Evolutionary conservation across 2,888 invertebrate species (phyloP).

Genomic region (Petrophora chlorosata): DNA sequence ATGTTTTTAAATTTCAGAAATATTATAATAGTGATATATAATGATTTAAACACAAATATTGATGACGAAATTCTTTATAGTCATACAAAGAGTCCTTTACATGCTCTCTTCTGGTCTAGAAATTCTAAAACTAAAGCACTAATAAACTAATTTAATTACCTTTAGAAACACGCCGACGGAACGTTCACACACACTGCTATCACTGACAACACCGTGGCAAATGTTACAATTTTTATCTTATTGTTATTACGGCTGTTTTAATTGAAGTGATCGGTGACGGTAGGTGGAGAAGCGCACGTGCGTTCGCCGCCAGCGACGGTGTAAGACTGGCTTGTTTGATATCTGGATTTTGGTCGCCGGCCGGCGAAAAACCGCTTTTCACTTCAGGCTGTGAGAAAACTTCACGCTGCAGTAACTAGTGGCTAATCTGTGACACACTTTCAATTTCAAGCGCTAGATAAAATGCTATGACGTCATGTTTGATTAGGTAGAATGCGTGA

Average conservation of each 20-base stretch:
- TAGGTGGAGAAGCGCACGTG: conserved; percentile 18
- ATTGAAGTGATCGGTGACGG: conserved; percentile 17
- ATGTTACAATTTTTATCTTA: conserved; percentile 14
- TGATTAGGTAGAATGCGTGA: too few species aligned
- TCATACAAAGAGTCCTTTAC: background rate
- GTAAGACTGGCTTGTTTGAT: conserved; percentile 21
- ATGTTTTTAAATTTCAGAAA: too few species aligned
- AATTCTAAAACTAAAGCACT: conserved; percentile 9
- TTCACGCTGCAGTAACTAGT: too few species aligned
- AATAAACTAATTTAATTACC: too few species aligned
- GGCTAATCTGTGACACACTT: background rate
- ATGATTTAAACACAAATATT: too few species aligned
- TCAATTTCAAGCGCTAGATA: conserved; percentile 7
- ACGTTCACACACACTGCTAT: conserved; percentile 28
- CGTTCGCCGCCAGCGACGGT: conserved; percentile 19
- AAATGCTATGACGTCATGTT: too few species aligned
- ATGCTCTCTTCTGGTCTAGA: background rate
- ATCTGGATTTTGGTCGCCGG: background rate
- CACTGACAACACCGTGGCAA: conserved; percentile 26
- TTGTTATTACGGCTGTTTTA: conserved; percentile 29
- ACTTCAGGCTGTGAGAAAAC: background rate
- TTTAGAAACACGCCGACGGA: conserved; percentile 25
- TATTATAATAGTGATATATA: too few species aligned
- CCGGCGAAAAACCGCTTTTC: conserved; percentile 21
- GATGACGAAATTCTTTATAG: background rate